Conservation (phyloP, 2,113 vertebrate genomes). For the Erythrolamprus reginae region DNA sequence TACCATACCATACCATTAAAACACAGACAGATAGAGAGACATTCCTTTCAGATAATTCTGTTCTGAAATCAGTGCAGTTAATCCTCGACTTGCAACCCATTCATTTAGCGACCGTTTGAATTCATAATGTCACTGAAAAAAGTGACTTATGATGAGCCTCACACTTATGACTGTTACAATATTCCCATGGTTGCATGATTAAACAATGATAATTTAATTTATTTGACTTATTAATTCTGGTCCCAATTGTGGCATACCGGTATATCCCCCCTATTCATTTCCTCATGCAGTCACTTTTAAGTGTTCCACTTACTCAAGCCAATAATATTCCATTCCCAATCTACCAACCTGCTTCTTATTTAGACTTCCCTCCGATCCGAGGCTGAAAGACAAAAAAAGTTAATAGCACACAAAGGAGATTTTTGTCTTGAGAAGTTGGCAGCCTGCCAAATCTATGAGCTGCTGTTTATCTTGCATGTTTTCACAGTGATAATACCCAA, state of each 20-base stretch:
- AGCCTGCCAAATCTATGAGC: constrained; percentile 7
- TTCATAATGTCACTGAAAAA: background rate
- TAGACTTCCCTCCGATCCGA: constrained; percentile 8
- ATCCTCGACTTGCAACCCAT: background rate
- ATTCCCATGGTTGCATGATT: background rate
- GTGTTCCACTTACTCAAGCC: constrained; percentile 1
- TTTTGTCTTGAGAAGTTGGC: constrained; percentile 44
- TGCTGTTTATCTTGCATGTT: constrained; percentile 20
- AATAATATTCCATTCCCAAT: background rate
- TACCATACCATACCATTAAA: too few species aligned
- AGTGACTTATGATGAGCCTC: background rate
- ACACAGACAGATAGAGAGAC: background rate
- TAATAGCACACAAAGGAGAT: constrained; percentile 18
- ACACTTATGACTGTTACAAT: background rate
- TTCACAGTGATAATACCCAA: constrained; percentile 37
- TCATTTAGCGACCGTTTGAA: background rate
- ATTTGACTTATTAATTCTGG: too few species aligned
- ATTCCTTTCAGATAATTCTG: background rate
- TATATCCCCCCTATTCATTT: constrained; percentile 4
- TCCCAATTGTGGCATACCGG: background rate
- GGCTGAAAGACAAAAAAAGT: constrained; percentile 42
- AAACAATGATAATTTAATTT: too few species aligned
- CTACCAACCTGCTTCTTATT: constrained; percentile 32
- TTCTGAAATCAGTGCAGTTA: background rate
- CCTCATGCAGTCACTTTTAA: background rate